phyloP scores from a whole-genome alignment of 2,888 invertebrate genomes.

The Sinotaia quadrata region DNA sequence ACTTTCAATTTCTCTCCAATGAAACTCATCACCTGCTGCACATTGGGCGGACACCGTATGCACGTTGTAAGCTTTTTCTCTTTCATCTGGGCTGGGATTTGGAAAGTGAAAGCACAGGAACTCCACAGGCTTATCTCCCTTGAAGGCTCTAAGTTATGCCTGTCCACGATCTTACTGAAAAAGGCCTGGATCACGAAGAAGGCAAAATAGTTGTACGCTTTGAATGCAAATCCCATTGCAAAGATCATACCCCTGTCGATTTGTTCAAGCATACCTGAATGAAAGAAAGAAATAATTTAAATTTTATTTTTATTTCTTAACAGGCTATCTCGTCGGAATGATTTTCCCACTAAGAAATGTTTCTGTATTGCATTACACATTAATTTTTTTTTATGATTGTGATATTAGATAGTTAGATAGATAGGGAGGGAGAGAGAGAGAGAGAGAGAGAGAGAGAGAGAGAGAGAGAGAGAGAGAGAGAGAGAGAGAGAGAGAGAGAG shows the following conservation, averaged over 20 bases:
- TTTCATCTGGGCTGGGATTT: not conserved
- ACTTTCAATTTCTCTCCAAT: too few species aligned
- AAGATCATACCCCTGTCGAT: constrained; percentile 1
- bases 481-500: too few species aligned
- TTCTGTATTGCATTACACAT: too few species aligned
- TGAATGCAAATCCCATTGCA: constrained; percentile 3
- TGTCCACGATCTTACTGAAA: not conserved
- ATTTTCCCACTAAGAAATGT: too few species aligned
- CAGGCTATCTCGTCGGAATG: too few species aligned
- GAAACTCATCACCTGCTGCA: constrained; percentile 20
- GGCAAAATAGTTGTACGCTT: not conserved
- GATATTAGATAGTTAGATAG: too few species aligned
- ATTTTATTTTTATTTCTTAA: too few species aligned
- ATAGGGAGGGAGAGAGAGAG: too few species aligned
- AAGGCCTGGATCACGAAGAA: constrained; percentile 1
- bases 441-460: too few species aligned
- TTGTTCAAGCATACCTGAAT: not conserved
- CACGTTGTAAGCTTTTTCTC: not conserved
- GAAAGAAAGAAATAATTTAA: too few species aligned
- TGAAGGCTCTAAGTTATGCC: not conserved
- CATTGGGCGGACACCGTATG: constrained; percentile 13
- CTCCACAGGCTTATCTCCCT: not conserved
- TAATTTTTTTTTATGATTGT: too few species aligned
- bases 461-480: too few species aligned
- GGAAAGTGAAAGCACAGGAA: not conserved